Evolutionary conservation across 2,113 vertebrate genomes (phyloP).

Genomic region (Lichenostomus cassidix): DNA sequence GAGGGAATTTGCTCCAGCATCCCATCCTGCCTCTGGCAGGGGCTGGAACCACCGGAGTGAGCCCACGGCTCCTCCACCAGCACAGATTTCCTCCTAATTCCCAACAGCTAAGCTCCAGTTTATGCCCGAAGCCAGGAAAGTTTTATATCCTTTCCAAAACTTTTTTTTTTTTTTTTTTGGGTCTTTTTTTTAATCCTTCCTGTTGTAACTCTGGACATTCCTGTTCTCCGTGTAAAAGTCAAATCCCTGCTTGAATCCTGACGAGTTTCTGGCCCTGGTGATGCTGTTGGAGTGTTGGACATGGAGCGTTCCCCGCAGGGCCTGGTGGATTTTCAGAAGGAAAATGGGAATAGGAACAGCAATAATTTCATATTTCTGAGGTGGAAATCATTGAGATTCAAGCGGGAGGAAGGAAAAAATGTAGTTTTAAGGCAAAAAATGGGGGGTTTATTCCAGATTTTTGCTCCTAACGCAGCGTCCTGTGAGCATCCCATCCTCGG

Average conservation of each 20-base stretch:
- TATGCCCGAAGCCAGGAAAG: conserved; percentile 59
- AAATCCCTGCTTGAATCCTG: neutral
- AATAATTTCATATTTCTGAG: neutral
- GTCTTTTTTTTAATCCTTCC: conserved; percentile 36
- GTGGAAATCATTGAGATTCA: neutral
- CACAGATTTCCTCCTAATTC: conserved; percentile 61
- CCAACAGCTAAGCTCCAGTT: conserved; percentile 39
- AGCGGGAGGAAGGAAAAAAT: neutral
- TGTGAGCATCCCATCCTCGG: neutral
- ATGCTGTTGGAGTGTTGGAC: neutral
- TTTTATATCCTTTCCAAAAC: conserved; percentile 60
- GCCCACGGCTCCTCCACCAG: conserved; percentile 3
- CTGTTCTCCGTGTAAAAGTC: conserved; percentile 18
- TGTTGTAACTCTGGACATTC: conserved; percentile 49
- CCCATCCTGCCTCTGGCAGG: conserved; percentile 15
- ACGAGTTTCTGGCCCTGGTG: neutral
- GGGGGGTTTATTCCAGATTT: neutral
- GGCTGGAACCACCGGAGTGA: neutral
- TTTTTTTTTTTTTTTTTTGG: neutral
- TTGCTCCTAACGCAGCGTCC: accelerated
- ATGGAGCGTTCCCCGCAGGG: neutral
- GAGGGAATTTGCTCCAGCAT: conserved; percentile 9
- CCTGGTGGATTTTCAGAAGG: neutral
- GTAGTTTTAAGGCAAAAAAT: neutral
- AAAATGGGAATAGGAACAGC: neutral